A percentile compares a stretch with the other conserved stretches of the same genome.
phyloP scores from a whole-genome alignment of 2,888 invertebrate genomes.

The Campoplex nolae region DNA sequence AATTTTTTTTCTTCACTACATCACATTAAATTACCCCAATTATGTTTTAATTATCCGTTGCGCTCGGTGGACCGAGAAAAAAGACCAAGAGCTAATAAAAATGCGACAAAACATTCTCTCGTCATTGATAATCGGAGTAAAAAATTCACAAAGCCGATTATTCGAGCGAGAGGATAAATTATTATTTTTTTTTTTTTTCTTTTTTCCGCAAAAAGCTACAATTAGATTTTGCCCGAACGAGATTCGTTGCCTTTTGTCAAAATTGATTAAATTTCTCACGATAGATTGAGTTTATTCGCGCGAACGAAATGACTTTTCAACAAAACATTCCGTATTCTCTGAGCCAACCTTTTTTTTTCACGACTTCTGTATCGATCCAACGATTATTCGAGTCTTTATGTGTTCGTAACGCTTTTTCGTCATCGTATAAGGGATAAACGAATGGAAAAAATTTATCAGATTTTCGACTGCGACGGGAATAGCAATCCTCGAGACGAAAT shows the following conservation, averaged over 20 bases:
- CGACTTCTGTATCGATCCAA: constrained; percentile 14
- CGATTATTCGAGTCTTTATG: constrained; percentile 8
- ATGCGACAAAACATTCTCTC: background rate
- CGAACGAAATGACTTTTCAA: constrained; percentile 1
- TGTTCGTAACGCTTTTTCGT: background rate
- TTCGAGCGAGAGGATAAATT: background rate
- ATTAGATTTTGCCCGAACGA: background rate
- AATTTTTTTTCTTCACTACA: background rate
- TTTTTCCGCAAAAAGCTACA: background rate
- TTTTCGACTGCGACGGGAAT: constrained; percentile 21
- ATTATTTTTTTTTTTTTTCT: too few species aligned
- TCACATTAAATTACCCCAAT: background rate
- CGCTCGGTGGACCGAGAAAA: background rate
- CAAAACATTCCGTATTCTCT: background rate
- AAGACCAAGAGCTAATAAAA: background rate
- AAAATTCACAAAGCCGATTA: background rate
- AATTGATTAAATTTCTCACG: constrained; percentile 8
- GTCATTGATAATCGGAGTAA: background rate
- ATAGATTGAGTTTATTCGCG: constrained; percentile 22
- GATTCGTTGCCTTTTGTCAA: background rate
- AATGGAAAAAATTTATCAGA: constrained; percentile 40
- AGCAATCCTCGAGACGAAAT: constrained; percentile 43
- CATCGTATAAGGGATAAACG: background rate
- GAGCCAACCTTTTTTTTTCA: constrained; percentile 2
- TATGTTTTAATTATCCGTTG: background rate